Evolutionary conservation across 2,888 invertebrate species (phyloP).

Genomic region (Cecidostiba fungosa): DNA sequence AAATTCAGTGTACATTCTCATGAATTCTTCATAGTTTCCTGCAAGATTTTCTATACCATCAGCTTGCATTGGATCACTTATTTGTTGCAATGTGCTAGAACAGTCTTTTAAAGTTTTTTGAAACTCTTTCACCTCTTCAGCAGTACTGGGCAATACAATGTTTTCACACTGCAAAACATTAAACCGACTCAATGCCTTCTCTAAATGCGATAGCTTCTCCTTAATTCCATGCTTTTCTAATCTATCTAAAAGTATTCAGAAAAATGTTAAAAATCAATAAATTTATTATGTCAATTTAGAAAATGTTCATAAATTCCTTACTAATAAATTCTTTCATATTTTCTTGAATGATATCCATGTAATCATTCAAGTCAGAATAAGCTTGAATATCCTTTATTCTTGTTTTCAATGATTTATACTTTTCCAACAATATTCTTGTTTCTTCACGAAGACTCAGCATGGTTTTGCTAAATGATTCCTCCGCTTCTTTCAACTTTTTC

Average conservation of each 20-base stretch:
- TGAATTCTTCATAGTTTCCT: slow-evolving; percentile 49
- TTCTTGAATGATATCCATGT: slow-evolving; percentile 19
- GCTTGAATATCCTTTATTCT: slow-evolving; percentile 53
- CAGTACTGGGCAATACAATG: slow-evolving; percentile 46
- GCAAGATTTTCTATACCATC: slow-evolving; percentile 47
- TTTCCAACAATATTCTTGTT: slow-evolving; percentile 48
- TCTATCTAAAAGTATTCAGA: slow-evolving; percentile 40
- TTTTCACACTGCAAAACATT: slow-evolving; percentile 61
- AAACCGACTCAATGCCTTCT: slow-evolving; percentile 54
- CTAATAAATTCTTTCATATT: slow-evolving; percentile 30
- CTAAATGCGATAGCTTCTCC: slow-evolving; percentile 38
- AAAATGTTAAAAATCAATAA: slow-evolving; percentile 4
- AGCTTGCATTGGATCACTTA: slow-evolving; percentile 44
- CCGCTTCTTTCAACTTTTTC: slow-evolving; percentile 50
- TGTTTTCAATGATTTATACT: slow-evolving; percentile 36
- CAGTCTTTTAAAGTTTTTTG: slow-evolving; percentile 53
- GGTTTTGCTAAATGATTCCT: slow-evolving; percentile 35
- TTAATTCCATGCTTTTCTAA: slow-evolving; percentile 42
- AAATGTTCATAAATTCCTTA: background rate
- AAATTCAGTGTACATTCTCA: slow-evolving; percentile 48
- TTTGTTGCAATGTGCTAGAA: slow-evolving; percentile 35
- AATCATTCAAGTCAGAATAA: slow-evolving; percentile 45
- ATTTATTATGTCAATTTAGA: slow-evolving; percentile 7
- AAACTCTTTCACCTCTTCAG: slow-evolving; percentile 54
- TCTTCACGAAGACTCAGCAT: slow-evolving; percentile 56